Percentiles rank a stretch among this genome's conserved stretches.
These are phyloP conservation scores for Callocephalon fimbriatum DNA, from an alignment of 2,113 vertebrate genomes.

Conservation along the genomic window DNA sequence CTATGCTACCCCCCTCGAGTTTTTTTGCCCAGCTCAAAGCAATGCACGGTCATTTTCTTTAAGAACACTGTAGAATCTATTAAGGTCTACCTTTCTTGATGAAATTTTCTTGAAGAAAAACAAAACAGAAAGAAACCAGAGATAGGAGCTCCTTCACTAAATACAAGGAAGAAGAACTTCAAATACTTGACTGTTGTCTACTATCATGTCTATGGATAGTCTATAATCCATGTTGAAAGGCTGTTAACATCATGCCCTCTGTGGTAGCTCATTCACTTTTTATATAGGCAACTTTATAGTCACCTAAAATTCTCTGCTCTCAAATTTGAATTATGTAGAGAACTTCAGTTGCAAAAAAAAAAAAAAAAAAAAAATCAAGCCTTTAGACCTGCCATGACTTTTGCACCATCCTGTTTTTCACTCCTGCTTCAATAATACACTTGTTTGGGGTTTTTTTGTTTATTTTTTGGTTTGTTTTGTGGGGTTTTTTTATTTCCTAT, in stretches of 20 bases:
- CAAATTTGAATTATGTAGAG: neutral
- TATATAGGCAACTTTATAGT: neutral
- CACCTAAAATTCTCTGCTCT: neutral
- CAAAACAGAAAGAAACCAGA: neutral
- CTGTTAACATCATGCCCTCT: neutral
- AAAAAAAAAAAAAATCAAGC: neutral
- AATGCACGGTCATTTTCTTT: neutral
- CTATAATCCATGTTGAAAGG: neutral
- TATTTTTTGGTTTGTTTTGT: neutral
- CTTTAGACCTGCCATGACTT: neutral
- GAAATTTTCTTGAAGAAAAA: neutral
- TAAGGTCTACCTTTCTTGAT: neutral
- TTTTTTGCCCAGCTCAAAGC: neutral
- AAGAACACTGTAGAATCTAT: neutral
- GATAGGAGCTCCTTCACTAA: accelerated
- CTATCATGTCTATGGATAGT: neutral
- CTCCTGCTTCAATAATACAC: neutral
- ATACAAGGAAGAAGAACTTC: neutral
- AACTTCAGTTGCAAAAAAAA: neutral
- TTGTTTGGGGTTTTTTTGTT: neutral
- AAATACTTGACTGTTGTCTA: neutral
- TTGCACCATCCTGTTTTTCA: neutral
- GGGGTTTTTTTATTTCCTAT: neutral
- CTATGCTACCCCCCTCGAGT: neutral
- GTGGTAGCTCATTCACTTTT: neutral